Base-by-base conservation (phyloP, 2,113 vertebrate genomes). In the Aldabrachelys gigantea region DNA sequence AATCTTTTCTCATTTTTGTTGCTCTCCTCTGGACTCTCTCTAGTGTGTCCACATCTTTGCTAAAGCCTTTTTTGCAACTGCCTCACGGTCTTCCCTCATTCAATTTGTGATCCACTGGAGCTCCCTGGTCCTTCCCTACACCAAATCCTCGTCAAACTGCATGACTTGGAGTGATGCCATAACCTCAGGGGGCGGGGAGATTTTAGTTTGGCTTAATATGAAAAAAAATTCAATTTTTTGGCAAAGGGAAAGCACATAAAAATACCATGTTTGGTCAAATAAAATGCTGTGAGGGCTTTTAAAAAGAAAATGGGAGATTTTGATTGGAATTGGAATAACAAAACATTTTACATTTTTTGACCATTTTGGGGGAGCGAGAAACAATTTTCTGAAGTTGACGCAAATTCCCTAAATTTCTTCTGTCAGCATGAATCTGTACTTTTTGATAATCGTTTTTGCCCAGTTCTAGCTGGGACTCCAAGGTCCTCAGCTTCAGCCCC, bases 181-280 rank as follows among this genome's bases (percentile, higher is more conserved):
- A 69, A n/a, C 19, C 8, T n/a, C 1, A 1, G 35, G 6, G 16
- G 35, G 13, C 1, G 10, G 25, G 12, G 31, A 12, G 16, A 6
- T 35, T 35, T 65, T 16, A 16, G 4, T 3, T n/a, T 52, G 52
- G 52, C 52, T 52, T 52, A 19, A 19, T 17, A 2, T 2, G 6
- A 17, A 52, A 52, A 50, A 52, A 52, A 52, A 17, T 19, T 50
- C 52, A 52, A 6, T 19, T 52, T 52, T 52, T 52, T 52, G 16
- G 52, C 52, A 52, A 17, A 52, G 52, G 17, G 52, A 52, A 52
- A 52, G 52, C 52, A 17, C 16, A 52, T 52, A 17, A 52, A 52
- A 52, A 52, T 52, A 17, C 17, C 52, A 52, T 52, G 52, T 52
- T 52, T 5, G 52, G 52, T 52, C 52, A 52, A 52, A 52, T 52